Evolutionary conservation across 2,888 invertebrate species (phyloP).

Genomic region (Hypercompe scribonia): DNA sequence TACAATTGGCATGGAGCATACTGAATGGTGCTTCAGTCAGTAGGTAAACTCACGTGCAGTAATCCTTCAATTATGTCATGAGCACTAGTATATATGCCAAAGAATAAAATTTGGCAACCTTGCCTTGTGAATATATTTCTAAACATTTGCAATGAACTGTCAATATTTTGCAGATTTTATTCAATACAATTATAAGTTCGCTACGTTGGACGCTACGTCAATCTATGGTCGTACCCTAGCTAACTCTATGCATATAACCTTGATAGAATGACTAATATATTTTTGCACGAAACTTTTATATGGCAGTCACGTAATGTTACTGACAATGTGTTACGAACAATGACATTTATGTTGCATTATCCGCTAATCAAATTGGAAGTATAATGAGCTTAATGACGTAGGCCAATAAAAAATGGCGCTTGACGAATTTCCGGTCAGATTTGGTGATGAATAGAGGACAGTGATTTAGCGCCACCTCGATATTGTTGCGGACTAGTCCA

Average conservation of each 20-base stretch:
- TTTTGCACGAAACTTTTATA: conserved; percentile 29
- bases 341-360: conserved; percentile 60
- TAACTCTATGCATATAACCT: conserved; percentile 33
- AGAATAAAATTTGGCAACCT: neutral
- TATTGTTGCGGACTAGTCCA: neutral
- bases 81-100: neutral
- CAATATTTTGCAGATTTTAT: neutral
- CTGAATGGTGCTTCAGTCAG: too few species aligned
- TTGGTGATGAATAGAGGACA: conserved; percentile 5
- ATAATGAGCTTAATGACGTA: conserved; percentile 41
- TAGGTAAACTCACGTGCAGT: too few species aligned
- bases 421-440: conserved; percentile 18
- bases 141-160: neutral
- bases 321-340: conserved; percentile 61
- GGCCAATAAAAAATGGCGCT: conserved; percentile 23
- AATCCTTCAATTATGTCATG: too few species aligned
- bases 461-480: neutral
- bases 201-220: neutral
- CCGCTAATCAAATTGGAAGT: conserved; percentile 52
- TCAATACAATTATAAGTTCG: neutral
- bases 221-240: conserved; percentile 6
- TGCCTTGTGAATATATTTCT: neutral
- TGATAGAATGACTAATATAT: conserved; percentile 49
- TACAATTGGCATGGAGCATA: too few species aligned
- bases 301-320: conserved; percentile 52